Base-by-base conservation (phyloP, 2,888 invertebrate genomes). In the Piscicola geometra region DNA sequence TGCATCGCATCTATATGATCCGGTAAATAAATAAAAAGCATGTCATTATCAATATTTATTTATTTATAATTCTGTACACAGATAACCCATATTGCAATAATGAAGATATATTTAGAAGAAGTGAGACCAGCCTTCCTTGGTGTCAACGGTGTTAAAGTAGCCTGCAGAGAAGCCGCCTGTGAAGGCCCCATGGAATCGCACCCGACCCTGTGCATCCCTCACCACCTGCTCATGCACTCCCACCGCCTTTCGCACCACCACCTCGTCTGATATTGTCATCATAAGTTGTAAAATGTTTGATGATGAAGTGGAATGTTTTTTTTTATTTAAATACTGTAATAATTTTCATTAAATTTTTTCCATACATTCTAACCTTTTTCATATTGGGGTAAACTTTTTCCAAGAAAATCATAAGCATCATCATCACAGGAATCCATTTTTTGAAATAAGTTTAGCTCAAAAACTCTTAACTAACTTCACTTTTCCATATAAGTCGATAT, bases 111-210 rank as follows among this genome's bases (percentile, higher is more conserved):
- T 18, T 21, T 25, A 18, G 15, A 50, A 50, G n/a, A 18, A 41
- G 21, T 32, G 25, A n/a, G 33, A 68, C 41, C 30, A 30, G 86
- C 88, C 88, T 88, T 98, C 96, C 79, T 92, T 89, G 0, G 95
- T 92, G 0, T 96, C 98, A 30, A 99, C 99, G 0, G 94, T 92
- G 83, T 99, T 99, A 83, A 92, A 97, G 83, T 93, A 97, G 0
- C 99, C 99, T 0, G 99, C 99, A 21, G 96, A 94, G 85, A 98
- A 99, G 1, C 93, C 95, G 0, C 99, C 99, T 0, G 98, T 99
- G 84, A 99, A 99, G 0, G 99, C 99, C 9, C 99, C 99, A 86
- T 99, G 99, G 85, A 99, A 99, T 81, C 98, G 70, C n/a, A 76
- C 72, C 25, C 80, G 32, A 5, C 80, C 80, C 66, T 77, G 72